Evolutionary conservation across 2,797 vertebrate species (phyloP).

Genomic region (Poeciliopsis presidionis): DNA sequence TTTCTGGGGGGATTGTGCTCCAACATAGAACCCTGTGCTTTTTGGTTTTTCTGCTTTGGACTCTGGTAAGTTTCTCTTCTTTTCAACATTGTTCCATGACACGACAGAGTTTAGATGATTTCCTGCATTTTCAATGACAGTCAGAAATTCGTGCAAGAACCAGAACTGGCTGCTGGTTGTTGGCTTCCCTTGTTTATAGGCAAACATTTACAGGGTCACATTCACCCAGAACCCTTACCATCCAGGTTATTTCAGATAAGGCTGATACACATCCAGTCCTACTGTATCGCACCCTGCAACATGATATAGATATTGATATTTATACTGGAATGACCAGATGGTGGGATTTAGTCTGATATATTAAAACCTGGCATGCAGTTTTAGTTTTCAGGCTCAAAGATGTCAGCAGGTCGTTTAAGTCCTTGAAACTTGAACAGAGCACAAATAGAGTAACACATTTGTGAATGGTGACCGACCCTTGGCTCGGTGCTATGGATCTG

Average conservation of each 20-base stretch:
- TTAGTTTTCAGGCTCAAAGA: constrained; percentile 33
- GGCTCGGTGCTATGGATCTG: constrained; percentile 51
- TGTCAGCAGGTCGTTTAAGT: constrained; percentile 37
- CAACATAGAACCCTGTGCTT: no score
- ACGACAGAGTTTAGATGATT: neutral
- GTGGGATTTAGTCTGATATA: constrained; percentile 46
- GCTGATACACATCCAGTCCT: constrained; percentile 19
- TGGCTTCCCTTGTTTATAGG: neutral
- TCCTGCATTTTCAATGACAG: neutral
- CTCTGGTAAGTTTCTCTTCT: no score
- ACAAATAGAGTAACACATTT: constrained; percentile 15
- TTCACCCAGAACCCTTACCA: constrained; percentile 28
- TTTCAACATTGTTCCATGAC: no score
- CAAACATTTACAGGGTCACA: constrained; percentile 33
- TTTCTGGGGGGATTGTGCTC: no score
- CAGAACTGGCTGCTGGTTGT: neutral
- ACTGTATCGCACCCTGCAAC: constrained; percentile 18
- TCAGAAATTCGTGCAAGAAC: neutral
- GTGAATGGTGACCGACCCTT: constrained; percentile 59
- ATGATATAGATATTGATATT: constrained; percentile 44
- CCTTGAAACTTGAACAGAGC: constrained; percentile 25
- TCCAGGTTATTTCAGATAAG: constrained; percentile 51
- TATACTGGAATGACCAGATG: constrained; percentile 46
- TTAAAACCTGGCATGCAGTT: constrained; percentile 8
- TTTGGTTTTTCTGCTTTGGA: no score